Base-by-base conservation (phyloP, 2,113 vertebrate species). In the Eptesicus fuscus region DNA sequence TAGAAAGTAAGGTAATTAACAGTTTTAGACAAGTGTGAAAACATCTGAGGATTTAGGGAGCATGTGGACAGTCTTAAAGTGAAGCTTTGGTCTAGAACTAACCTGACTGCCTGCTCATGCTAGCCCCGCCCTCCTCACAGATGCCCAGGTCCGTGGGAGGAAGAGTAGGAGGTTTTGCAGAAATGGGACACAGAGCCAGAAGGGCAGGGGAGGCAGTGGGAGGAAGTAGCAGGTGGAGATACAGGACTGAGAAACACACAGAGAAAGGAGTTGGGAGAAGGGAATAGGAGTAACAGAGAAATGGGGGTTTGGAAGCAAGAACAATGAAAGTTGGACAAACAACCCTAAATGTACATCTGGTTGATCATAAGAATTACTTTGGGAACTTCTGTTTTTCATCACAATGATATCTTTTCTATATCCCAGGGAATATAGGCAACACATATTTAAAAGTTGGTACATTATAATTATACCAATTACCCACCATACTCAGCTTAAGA, bases 121-220 rank as follows among this genome's bases (percentile, higher is more conserved):
- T 71, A 94, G 92, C 61, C 73, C 70, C 84, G 67, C 79, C 92
- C 67, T 90, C 53, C 82, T 88, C 88, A 96, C 71, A 95, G 95
- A 95, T 84, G 88, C 69, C 91, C 5, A 2, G 82, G 76, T 28
- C 67, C 69, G 84, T 95, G 73, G 96, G 97, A 93, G 63, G 85
- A 40, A 30, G 82, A 93, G 92, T 95, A 56, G 96, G 96, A 93
- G 90, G 88, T 56, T 97, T 77, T 83, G 77, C 88, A 97, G 95
- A 97, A 96, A 95, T 92, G 94, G 90, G 95, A 96, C 80, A 56
- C 28, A 20, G 73, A 92, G 90, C 96, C 96, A 97, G 94, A 97
- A 96, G 96, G 95, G 92, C 93, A 95, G 63, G 63, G 88, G 88
- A 96, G 97, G 94, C 23, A 32, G 96, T 96, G 84, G 94, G 96